These are phyloP conservation scores for Mirounga angustirostris DNA, from an alignment of 2,113 vertebrate species.

Conservation along the genomic window DNA sequence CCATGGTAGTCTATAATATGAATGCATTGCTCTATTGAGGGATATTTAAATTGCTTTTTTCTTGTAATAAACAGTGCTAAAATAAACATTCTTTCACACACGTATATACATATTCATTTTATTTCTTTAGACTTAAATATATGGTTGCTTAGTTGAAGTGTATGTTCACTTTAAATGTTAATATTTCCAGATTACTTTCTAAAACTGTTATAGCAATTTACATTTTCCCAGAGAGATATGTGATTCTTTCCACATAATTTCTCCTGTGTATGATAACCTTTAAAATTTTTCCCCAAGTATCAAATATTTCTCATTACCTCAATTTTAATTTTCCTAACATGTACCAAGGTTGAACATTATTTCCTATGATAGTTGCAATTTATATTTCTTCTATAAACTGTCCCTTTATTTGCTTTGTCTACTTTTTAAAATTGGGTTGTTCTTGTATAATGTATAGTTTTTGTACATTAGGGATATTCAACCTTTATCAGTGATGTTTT, in stretches of 20 bases:
- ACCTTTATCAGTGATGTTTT: not conserved
- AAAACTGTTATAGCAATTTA: not conserved
- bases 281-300: not conserved
- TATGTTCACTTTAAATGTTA: constrained; percentile 9
- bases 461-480: not conserved
- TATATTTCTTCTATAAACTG: not conserved
- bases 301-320: not conserved
- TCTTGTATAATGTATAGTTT: not conserved
- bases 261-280: not conserved
- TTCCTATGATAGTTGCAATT: not conserved
- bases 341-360: not conserved
- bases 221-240: not conserved
- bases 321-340: not conserved
- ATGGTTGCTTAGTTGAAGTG: not conserved
- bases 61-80: not conserved
- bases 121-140: not conserved
- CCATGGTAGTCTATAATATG: not conserved
- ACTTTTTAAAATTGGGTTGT: not conserved
- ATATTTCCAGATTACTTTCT: not conserved
- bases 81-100: not conserved
- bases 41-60: not conserved
- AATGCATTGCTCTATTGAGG: not conserved
- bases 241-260: not conserved
- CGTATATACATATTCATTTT: not conserved
- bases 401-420: not conserved